Conservation (phyloP, 2,797 vertebrate genomes). For the Poecilia gillii region DNA sequence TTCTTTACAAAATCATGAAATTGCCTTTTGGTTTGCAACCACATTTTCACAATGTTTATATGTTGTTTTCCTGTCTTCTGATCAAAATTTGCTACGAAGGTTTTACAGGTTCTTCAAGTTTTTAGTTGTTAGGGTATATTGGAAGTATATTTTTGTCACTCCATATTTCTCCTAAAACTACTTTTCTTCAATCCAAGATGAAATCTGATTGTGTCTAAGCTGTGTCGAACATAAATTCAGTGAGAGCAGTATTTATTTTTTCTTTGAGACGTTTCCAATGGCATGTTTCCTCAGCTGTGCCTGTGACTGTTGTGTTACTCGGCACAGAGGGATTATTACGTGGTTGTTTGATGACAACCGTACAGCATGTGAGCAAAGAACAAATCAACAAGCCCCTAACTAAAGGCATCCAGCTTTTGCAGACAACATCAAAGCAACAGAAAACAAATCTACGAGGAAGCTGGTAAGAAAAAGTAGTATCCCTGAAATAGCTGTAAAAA, state of each 20-base stretch:
- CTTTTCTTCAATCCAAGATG: conserved; percentile 42
- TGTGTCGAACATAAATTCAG: conserved; percentile 38
- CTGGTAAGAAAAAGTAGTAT: background rate
- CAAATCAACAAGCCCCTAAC: conserved; percentile 29
- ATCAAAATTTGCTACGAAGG: background rate
- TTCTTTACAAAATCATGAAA: background rate
- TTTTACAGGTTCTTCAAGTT: conserved; percentile 1
- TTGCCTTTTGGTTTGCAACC: background rate
- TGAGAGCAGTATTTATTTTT: conserved; percentile 33
- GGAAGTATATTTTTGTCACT: background rate
- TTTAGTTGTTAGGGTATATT: conserved; percentile 7
- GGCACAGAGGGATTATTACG: conserved; percentile 43
- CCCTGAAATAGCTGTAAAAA: background rate
- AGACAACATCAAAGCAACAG: background rate
- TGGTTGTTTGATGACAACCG: conserved; percentile 47
- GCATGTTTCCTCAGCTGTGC: conserved; percentile 40
- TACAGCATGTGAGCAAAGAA: conserved; percentile 22
- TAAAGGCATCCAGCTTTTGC: conserved; percentile 22
- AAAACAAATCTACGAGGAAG: conserved; percentile 8
- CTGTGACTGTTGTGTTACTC: conserved; percentile 34
- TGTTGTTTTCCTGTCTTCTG: background rate
- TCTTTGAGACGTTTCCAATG: conserved; percentile 33
- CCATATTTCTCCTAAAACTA: conserved; percentile 21
- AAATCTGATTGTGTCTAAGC: conserved; percentile 52
- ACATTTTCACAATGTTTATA: background rate